These are phyloP conservation scores for Aphaenogaster ashmeadi DNA, from an alignment of 1,140 invertebrate species.

Conservation along the genomic window DNA sequence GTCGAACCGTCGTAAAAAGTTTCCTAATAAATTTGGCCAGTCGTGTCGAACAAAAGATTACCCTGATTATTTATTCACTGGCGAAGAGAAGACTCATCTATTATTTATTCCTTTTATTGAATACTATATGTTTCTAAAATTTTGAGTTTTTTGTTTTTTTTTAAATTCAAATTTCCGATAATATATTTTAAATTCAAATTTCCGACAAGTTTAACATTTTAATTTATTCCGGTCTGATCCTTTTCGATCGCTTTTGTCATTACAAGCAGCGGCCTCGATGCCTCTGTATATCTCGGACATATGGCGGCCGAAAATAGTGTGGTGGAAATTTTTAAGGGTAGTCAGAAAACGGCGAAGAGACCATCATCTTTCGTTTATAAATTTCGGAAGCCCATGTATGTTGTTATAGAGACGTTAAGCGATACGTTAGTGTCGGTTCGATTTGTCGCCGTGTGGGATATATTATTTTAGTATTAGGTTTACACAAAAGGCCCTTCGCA, in stretches of 20 bases:
- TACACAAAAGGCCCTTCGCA: conserved; percentile 79
- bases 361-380: conserved; percentile 63
- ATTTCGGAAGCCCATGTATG: conserved; percentile 56
- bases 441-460: conserved; percentile 79
- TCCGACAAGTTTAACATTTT: neutral
- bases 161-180: neutral
- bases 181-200: neutral
- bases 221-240: neutral
- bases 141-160: neutral
- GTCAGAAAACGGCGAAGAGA: neutral
- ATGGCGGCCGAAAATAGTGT: conserved; percentile 15
- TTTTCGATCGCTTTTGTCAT: neutral
- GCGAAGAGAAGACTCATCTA: too few species aligned
- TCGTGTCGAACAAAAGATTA: too few species aligned
- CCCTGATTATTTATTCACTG: too few species aligned
- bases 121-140: neutral
- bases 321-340: conserved; percentile 8
- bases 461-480: conserved; percentile 83
- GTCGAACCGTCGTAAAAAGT: too few species aligned
- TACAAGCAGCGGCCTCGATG: neutral
- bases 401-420: conserved; percentile 64
- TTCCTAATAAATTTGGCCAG: too few species aligned
- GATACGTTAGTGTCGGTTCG: conserved; percentile 41
- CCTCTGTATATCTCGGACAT: neutral
- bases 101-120: neutral